Base-by-base conservation (phyloP, 2,888 invertebrate genomes). In the Aspidiotus rigidus region DNA sequence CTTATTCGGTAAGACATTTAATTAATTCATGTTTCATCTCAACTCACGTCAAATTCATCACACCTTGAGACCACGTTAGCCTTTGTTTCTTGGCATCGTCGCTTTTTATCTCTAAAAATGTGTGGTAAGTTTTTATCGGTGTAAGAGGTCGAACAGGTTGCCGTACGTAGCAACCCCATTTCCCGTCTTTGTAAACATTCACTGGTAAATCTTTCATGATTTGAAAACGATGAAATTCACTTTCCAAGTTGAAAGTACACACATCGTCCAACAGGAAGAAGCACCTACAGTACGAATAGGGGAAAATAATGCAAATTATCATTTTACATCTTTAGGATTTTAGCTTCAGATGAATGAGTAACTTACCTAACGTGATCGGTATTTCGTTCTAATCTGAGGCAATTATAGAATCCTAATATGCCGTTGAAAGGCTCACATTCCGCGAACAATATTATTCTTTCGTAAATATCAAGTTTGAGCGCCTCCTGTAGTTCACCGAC, bases 201-300 rank as follows among this genome's bases (percentile, higher is more conserved):
- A 91, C 79, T 1, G 87, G 86, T 73, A 97, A 78, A 76, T 92
- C 89, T 74, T 87, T 85, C 9, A 83, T 79, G 0, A 88, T 76
- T 74, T 89, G 89, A 5, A 81, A 78, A 39, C 81, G 79, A 76
- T 88, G 90, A 64, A 89, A 81, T 7, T 85, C 81, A 75, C 84
- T 76, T 8, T 83, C 80, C 5, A 84, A 44, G 17, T 62, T 57
- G 42, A 69, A 69, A 9, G 39, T 10, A 7, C 42, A 7, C 7
- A n/a, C 7, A 11, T 28, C 49, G 28, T 41, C 28, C 7, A 55
- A 15, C 39, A 57, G 5, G 28, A 49, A 61, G 56, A 57, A 54
- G 41, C 62, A 69, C 49, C 69, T 69, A 11, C 11, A n/a, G 10
- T 44, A 62, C 11, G 10, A 53, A 41, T 62, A n/a, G 49, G 49